These are phyloP conservation scores for Tragopan temminckii DNA, from an alignment of 2,797 vertebrate species.

Conservation along the genomic window DNA sequence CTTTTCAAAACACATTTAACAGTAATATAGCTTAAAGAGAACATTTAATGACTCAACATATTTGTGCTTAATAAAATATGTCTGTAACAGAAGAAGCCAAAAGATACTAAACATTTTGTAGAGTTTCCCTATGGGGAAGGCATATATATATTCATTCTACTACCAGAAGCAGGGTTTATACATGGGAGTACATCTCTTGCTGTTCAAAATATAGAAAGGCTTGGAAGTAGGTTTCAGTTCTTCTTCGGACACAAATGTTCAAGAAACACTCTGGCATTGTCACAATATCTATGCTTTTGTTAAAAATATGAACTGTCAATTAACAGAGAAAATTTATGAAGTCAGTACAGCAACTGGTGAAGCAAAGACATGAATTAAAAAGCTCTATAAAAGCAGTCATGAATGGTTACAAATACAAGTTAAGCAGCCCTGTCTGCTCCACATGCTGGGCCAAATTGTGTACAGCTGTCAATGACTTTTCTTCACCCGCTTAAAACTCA, in stretches of 20 bases:
- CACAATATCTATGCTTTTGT: neutral
- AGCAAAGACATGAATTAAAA: neutral
- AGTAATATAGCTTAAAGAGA: neutral
- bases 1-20: neutral
- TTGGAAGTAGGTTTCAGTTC: neutral
- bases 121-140: neutral
- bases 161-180: neutral
- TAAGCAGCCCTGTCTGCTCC: neutral
- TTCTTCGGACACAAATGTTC: neutral
- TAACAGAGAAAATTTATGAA: neutral
- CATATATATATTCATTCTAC: neutral
- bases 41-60: neutral
- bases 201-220: neutral
- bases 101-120: neutral
- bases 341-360: neutral
- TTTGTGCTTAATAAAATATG: neutral
- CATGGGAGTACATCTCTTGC: neutral
- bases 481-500: neutral
- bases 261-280: neutral
- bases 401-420: neutral
- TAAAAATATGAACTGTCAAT: neutral
- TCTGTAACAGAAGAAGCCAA: neutral
- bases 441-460: neutral
- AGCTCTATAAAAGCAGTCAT: neutral
- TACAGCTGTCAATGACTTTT: neutral